These are phyloP conservation scores for Rhamphomyia laevipes DNA, from an alignment of 2,888 invertebrate genomes.

Conservation along the genomic window DNA sequence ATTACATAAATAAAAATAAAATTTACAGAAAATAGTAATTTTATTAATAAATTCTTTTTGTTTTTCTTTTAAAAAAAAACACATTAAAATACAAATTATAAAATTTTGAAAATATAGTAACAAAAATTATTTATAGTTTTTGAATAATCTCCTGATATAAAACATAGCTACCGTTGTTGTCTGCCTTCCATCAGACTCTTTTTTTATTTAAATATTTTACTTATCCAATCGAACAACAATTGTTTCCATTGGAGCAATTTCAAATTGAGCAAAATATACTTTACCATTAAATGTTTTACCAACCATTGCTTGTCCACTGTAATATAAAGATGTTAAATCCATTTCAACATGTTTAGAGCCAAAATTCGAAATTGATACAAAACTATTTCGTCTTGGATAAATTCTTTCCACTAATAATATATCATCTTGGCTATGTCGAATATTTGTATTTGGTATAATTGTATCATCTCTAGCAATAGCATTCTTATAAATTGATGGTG, in stretches of 20 bases:
- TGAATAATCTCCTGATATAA: no score
- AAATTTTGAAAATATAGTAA: no score
- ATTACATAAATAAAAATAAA: no score
- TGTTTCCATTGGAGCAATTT: conserved; percentile 46
- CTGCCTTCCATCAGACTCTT: no score
- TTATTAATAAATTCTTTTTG: no score
- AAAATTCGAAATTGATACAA: conserved; percentile 63
- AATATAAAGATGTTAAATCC: conserved; percentile 64
- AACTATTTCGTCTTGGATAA: conserved; percentile 67
- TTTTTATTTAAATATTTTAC: conserved; percentile 24
- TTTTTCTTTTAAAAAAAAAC: no score
- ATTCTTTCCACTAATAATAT: conserved; percentile 62
- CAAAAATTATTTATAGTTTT: no score
- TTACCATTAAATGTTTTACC: conserved; percentile 20
- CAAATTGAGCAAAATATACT: conserved; percentile 37
- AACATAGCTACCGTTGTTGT: no score
- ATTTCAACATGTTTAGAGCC: conserved; percentile 47
- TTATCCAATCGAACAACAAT: conserved; percentile 51
- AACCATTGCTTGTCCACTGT: conserved; percentile 47
- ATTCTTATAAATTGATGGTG: conserved; percentile 63
- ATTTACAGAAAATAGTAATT: no score
- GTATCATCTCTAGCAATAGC: conserved; percentile 53
- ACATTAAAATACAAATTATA: no score
- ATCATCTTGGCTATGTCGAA: conserved; percentile 51
- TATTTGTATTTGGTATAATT: conserved; percentile 52